Conservation (phyloP, 2,888 invertebrate genomes). For the Cryptocephalus primarius region DNA sequence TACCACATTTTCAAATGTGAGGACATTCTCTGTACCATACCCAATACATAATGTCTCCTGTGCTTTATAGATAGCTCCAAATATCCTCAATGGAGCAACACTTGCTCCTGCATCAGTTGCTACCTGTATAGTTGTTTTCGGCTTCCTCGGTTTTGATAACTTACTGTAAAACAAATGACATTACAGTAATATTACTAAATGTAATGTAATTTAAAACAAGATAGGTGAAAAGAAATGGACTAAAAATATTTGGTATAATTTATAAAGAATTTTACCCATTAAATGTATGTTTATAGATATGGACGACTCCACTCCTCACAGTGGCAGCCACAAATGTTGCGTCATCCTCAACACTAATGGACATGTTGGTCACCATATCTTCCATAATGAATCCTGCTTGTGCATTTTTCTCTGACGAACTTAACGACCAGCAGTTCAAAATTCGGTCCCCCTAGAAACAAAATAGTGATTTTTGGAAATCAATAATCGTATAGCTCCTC, state of each 20-base stretch:
- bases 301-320: slow-evolving; percentile 67
- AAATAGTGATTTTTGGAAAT: too few species aligned
- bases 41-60: slow-evolving; percentile 41
- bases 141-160: slow-evolving; percentile 51
- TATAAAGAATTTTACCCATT: slow-evolving; percentile 50
- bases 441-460: slow-evolving; percentile 33
- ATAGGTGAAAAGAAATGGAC: not conserved
- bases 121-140: slow-evolving; percentile 49
- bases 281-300: slow-evolving; percentile 64
- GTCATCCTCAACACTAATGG: slow-evolving; percentile 46
- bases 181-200: not conserved
- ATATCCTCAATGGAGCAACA: slow-evolving; percentile 45
- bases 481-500: too few species aligned
- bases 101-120: slow-evolving; percentile 43
- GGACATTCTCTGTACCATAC: slow-evolving; percentile 45
- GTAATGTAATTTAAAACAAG: not conserved
- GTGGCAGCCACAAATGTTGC: slow-evolving; percentile 45
- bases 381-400: slow-evolving; percentile 55
- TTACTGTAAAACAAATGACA: slow-evolving; percentile 22
- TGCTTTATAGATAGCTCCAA: slow-evolving; percentile 36
- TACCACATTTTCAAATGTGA: slow-evolving; percentile 50
- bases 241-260: not conserved
- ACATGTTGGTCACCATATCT: slow-evolving; percentile 49
- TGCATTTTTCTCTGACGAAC: slow-evolving; percentile 39
- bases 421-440: slow-evolving; percentile 41